These are phyloP conservation scores for Laticauda laticaudata DNA, from an alignment of 2,113 vertebrate species.

Conservation along the genomic window DNA sequence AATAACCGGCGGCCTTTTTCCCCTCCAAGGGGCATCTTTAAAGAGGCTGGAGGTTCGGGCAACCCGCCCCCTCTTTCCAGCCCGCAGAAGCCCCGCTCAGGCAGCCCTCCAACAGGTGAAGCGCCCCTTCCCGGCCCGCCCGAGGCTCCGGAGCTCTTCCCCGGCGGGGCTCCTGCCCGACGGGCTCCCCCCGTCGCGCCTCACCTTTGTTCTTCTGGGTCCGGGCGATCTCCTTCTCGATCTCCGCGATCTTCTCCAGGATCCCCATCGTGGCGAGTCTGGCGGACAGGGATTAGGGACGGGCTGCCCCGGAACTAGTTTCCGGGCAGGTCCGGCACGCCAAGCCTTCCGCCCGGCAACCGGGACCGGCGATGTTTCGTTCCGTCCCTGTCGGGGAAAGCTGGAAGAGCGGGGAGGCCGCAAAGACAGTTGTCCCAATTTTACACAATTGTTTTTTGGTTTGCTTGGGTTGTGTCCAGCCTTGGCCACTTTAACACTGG, in stretches of 20 bases:
- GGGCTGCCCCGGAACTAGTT: background rate
- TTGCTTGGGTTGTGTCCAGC: background rate
- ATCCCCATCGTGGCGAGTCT: slow-evolving; percentile 82
- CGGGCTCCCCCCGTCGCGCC: background rate
- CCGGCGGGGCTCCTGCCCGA: background rate
- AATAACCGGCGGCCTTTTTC: background rate
- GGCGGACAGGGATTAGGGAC: no score
- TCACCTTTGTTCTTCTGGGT: slow-evolving; percentile 97
- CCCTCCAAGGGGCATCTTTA: background rate
- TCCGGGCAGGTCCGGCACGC: slow-evolving; percentile 6
- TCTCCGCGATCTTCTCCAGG: slow-evolving; percentile 92
- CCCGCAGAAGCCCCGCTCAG: background rate
- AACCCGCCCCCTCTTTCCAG: background rate
- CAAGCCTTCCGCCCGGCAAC: background rate
- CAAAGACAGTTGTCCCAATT: fast-evolving
- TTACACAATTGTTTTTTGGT: background rate
- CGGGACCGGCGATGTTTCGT: background rate
- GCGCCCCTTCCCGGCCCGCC: background rate
- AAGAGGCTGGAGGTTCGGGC: background rate
- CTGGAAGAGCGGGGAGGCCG: background rate
- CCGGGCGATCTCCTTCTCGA: slow-evolving; percentile 93
- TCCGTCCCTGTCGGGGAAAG: background rate
- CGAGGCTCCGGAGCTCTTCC: background rate
- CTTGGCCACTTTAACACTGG: background rate
- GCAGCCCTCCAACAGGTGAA: background rate